Percentiles rank a stretch among this genome's conserved stretches.
Conservation (phyloP, 1,140 invertebrate genomes). For the Drosophila nasuta region DNA sequence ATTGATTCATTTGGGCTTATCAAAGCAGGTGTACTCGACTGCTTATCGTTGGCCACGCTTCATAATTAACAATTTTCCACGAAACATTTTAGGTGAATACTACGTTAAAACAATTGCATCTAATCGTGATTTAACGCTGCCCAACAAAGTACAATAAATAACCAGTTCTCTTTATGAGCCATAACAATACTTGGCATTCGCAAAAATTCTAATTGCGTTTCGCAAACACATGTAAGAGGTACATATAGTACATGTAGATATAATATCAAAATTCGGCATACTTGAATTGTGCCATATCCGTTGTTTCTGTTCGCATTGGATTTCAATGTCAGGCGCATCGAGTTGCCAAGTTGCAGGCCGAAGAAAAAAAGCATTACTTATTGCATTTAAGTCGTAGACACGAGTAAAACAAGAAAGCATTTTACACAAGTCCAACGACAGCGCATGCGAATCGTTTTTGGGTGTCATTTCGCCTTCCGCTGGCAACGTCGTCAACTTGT, state of each 20-base stretch:
- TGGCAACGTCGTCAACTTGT: constrained; percentile 52
- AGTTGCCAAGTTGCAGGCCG: constrained; percentile 50
- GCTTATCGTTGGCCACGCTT: constrained; percentile 12
- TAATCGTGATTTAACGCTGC: constrained; percentile 46
- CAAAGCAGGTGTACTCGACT: not conserved
- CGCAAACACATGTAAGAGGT: not conserved
- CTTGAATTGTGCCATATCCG: not conserved
- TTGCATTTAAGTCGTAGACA: constrained; percentile 48
- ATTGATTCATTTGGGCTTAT: constrained; percentile 14
- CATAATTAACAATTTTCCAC: not conserved
- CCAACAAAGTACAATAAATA: constrained; percentile 18
- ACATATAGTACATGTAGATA: too few species aligned
- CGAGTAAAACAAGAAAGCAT: constrained; percentile 52
- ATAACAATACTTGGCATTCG: constrained; percentile 3
- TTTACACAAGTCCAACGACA: constrained; percentile 51
- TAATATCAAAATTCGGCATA: not conserved
- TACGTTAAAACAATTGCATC: constrained; percentile 26
- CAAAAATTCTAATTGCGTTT: not conserved
- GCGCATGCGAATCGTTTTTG: constrained; percentile 15
- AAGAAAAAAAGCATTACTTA: constrained; percentile 10
- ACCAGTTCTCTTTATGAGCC: constrained; percentile 2
- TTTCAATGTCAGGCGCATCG: constrained; percentile 60
- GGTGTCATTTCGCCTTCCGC: constrained; percentile 66
- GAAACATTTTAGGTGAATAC: not conserved
- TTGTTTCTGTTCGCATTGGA: constrained; percentile 27